A percentile compares a stretch with the other conserved stretches of the same genome.
These are phyloP conservation scores for Acholoe squamosa DNA, from an alignment of 2,888 invertebrate genomes.

Conservation along the genomic window DNA sequence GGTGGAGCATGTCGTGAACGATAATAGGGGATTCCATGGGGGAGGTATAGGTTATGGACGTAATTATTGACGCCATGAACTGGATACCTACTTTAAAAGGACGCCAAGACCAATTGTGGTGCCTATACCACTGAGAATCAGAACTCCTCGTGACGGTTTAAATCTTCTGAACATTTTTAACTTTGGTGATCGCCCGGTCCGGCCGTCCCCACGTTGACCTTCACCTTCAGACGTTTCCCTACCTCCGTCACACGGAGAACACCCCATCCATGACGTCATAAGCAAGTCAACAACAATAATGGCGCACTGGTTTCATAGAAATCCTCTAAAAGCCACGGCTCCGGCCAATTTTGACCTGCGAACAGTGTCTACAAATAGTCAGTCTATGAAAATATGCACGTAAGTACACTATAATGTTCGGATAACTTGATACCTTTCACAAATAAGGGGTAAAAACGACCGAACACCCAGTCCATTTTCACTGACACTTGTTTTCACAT, in stretches of 20 bases:
- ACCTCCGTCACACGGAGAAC: not conserved
- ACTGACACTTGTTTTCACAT: not conserved
- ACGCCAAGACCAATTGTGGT: slow-evolving; percentile 14
- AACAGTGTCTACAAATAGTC: slow-evolving; percentile 84
- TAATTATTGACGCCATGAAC: too few species aligned
- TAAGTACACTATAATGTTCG: slow-evolving; percentile 73
- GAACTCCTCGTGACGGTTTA: not conserved
- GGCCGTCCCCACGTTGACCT: not conserved
- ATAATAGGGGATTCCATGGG: slow-evolving; percentile 31
- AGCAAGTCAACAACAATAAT: slow-evolving; percentile 82
- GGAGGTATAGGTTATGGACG: too few species aligned
- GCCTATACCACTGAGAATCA: slow-evolving; percentile 52
- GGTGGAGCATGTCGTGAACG: slow-evolving; percentile 9
- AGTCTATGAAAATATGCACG: slow-evolving; percentile 86
- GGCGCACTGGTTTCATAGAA: slow-evolving; percentile 88
- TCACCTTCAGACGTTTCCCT: not conserved
- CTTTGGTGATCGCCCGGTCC: not conserved
- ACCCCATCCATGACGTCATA: slow-evolving; percentile 55
- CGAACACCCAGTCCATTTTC: too few species aligned
- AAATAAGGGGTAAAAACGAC: not conserved
- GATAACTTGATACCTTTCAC: not conserved
- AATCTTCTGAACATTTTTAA: slow-evolving; percentile 32
- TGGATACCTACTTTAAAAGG: slow-evolving; percentile 32
- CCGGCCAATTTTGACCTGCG: slow-evolving; percentile 84
- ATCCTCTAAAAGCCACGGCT: slow-evolving; percentile 86